These are phyloP conservation scores for Tigriopus japonicus DNA, from an alignment of 1,140 invertebrate species.

Conservation along the genomic window DNA sequence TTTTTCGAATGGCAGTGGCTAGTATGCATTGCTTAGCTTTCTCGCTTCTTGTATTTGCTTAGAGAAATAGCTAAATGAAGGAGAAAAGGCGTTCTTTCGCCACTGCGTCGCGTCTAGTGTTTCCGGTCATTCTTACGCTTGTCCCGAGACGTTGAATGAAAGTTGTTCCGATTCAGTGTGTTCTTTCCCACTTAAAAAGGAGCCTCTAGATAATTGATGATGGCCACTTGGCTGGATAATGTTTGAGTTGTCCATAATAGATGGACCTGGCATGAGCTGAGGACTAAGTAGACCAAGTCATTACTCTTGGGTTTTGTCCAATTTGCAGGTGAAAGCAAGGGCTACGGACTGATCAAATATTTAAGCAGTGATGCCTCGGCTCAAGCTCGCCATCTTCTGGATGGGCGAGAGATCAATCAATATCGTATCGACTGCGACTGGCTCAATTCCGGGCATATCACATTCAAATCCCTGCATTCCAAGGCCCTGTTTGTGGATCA, in stretches of 20 bases:
- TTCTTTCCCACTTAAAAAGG: background rate
- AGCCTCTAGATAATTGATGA: too few relatives aligned
- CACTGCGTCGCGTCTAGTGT: too few relatives aligned
- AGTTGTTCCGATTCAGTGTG: background rate
- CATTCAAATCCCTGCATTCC: conserved; percentile 33
- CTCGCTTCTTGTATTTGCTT: background rate
- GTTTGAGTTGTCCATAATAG: too few relatives aligned
- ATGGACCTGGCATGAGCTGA: background rate
- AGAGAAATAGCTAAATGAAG: too few relatives aligned
- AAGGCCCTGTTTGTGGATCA: conserved; percentile 34
- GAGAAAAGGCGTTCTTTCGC: too few relatives aligned
- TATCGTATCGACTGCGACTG: conserved; percentile 33
- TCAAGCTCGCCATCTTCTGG: conserved; percentile 30
- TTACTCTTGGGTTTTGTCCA: conserved; percentile 19
- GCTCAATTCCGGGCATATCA: conserved; percentile 30
- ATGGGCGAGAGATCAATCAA: conserved; percentile 27
- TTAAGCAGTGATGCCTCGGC: conserved; percentile 30
- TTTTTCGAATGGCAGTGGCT: background rate
- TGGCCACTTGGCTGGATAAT: too few relatives aligned
- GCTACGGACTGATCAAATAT: conserved; percentile 41
- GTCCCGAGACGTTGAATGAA: background rate
- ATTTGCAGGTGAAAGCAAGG: conserved; percentile 29
- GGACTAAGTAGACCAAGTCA: background rate
- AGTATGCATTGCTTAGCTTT: background rate
- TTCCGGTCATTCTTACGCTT: too few relatives aligned